Conservation (phyloP, 2,113 vertebrate species). For the Apaloderma vittatum region DNA sequence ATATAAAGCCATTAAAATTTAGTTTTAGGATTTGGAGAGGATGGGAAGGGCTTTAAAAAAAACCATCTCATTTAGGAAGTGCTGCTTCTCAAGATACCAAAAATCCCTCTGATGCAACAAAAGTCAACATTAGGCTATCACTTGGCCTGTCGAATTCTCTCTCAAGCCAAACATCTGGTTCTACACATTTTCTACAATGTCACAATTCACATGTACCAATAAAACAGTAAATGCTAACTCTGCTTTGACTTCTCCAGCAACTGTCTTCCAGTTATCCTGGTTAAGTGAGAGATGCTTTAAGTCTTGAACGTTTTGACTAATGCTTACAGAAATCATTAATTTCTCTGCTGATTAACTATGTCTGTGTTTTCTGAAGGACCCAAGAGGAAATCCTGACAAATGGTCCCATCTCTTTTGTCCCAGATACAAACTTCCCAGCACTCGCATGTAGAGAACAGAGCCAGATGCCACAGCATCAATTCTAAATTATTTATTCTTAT, state of each 20-base stretch:
- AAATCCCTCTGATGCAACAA: background rate
- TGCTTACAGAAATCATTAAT: background rate
- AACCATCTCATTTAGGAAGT: background rate
- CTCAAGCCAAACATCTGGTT: background rate
- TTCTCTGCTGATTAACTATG: slow-evolving; percentile 21
- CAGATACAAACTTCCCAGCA: background rate
- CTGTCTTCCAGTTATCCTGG: background rate
- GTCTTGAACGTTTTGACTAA: background rate
- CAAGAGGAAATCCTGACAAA: slow-evolving; percentile 6
- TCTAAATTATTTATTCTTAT: background rate
- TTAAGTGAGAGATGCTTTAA: background rate
- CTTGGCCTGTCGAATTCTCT: background rate
- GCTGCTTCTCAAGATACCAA: background rate
- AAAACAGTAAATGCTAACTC: background rate
- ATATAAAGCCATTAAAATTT: background rate
- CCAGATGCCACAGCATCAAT: background rate
- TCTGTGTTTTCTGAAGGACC: background rate
- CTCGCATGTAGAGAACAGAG: background rate
- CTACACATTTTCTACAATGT: background rate
- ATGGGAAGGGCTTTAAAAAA: background rate
- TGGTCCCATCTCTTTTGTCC: background rate
- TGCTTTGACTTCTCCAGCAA: background rate
- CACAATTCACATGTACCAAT: background rate
- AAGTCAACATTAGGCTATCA: background rate
- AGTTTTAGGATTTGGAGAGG: background rate